Base-by-base conservation (phyloP, 2,888 invertebrate species). In the Drosophila tanythrix region DNA sequence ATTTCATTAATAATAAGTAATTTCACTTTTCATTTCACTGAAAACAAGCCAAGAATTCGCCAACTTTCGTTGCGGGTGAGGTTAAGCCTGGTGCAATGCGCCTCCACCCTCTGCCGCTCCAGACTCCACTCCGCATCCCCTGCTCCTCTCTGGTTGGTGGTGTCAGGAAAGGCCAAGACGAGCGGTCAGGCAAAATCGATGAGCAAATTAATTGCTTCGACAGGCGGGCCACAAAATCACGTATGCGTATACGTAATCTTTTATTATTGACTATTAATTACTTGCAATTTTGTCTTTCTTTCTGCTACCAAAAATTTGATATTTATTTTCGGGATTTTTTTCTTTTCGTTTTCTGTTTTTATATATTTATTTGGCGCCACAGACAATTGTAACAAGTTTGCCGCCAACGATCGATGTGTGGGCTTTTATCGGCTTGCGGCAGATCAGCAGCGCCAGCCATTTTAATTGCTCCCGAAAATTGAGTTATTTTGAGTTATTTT, bases 1-100 rank as follows among this genome's bases (percentile, higher is more conserved):
- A 87, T 87, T 87, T 87, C 86, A 87, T 87, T 87, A 87, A 89
- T 87, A 87, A 87, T 89, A 88, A 85, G 83, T 85, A 87, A 87
- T 87, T 87, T 87, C 87, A 87, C 87, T 87, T 87, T 87, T 87
- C 87, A 87, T 89, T 86, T 86, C 83, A 79, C 86, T 83, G 77
- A 74, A 70, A 77, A 52, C 76, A 51, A 67, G 76, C 73, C 70
- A 78, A 88, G 86, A 89, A 88, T 86, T 73, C 84, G 80, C 79
- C 76, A 85, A 86, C 88, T 85, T 85, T 85, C 85, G 86, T 88
- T 88, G 85, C 85, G 85, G 85, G 88, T 83, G 82, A 82, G 51
- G 71, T 67, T 68, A 51, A 57, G 50, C 50, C 33, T 52, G 46
- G 63, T 35, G 57, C 8, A 27, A 46, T 43, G 38, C 25, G 21